Percentiles rank a stretch among this genome's conserved stretches.
Conservation (phyloP, 2,888 invertebrate species). For the Litoditis marina region DNA sequence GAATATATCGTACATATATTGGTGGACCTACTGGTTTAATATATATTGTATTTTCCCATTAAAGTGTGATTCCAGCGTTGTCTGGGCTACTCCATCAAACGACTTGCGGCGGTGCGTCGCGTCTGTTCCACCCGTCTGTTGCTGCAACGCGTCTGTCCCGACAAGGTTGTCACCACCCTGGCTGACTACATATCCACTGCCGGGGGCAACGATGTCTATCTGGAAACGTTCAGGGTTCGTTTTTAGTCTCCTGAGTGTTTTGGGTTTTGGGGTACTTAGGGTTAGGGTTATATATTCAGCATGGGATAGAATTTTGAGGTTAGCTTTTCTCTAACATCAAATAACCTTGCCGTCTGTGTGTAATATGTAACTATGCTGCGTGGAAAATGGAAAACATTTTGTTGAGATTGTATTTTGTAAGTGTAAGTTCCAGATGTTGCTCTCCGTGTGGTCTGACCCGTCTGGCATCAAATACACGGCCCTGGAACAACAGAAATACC, state of each 20-base stretch:
- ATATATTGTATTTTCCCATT: too few species aligned
- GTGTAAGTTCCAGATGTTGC: constrained; percentile 4
- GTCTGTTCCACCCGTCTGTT: not conserved
- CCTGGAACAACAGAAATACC: constrained; percentile 6
- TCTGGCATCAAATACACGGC: constrained; percentile 1
- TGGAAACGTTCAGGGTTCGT: not conserved
- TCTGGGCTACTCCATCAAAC: constrained; percentile 5
- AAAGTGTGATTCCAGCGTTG: constrained; percentile 13
- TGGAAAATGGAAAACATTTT: too few species aligned
- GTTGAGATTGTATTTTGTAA: too few species aligned
- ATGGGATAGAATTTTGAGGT: too few species aligned
- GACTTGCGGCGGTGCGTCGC: not conserved
- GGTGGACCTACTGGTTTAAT: too few species aligned
- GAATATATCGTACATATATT: too few species aligned
- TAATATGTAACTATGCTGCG: too few species aligned
- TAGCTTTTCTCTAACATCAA: too few species aligned
- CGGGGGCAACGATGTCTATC: not conserved
- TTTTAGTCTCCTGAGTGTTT: too few species aligned
- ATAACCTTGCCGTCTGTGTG: too few species aligned
- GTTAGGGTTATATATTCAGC: too few species aligned
- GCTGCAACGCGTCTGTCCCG: constrained; percentile 8
- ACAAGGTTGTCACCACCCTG: constrained; percentile 2
- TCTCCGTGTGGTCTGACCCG: constrained; percentile 6
- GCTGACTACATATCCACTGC: not conserved
- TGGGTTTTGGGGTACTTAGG: too few species aligned